Evolutionary conservation across 2,888 invertebrate genomes (phyloP).

Genomic region (Lasiommata megera): DNA sequence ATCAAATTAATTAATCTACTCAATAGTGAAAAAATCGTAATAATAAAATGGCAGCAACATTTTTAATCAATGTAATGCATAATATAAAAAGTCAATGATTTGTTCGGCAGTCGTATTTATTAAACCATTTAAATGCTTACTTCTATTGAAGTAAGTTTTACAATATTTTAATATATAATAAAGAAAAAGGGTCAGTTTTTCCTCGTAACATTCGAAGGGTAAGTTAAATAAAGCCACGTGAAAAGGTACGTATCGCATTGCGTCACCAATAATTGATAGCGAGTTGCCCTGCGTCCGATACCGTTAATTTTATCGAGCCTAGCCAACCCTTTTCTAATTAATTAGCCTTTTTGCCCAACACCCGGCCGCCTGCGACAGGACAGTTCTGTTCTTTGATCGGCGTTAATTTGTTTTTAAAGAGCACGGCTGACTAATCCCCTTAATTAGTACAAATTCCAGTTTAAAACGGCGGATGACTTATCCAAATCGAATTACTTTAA

Average conservation of each 20-base stretch:
- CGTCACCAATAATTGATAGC: neutral
- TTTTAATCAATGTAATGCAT: too few species aligned
- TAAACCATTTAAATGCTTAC: too few species aligned
- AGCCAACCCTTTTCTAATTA: slow-evolving; percentile 28
- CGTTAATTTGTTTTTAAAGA: slow-evolving; percentile 9
- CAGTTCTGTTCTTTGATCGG: slow-evolving; percentile 16
- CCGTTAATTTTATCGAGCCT: slow-evolving; percentile 21
- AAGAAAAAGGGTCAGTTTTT: too few species aligned
- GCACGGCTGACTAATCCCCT: slow-evolving; percentile 2
- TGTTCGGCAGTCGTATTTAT: too few species aligned
- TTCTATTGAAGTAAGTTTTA: too few species aligned
- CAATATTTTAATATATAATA: too few species aligned
- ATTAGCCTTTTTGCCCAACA: slow-evolving; percentile 27
- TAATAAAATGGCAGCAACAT: too few species aligned
- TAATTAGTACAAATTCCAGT: slow-evolving; percentile 12
- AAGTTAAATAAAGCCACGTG: neutral
- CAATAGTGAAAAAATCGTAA: too few species aligned
- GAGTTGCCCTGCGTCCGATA: slow-evolving; percentile 16
- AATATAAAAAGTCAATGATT: too few species aligned
- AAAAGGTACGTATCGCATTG: neutral
- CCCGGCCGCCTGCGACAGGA: slow-evolving; percentile 12
- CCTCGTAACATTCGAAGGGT: too few species aligned
- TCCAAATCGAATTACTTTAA: slow-evolving; percentile 12
- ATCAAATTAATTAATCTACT: too few species aligned
- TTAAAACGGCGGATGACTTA: slow-evolving; percentile 9